phyloP scores from a whole-genome alignment of 2,888 invertebrate genomes.

The Oligia latruncula region DNA sequence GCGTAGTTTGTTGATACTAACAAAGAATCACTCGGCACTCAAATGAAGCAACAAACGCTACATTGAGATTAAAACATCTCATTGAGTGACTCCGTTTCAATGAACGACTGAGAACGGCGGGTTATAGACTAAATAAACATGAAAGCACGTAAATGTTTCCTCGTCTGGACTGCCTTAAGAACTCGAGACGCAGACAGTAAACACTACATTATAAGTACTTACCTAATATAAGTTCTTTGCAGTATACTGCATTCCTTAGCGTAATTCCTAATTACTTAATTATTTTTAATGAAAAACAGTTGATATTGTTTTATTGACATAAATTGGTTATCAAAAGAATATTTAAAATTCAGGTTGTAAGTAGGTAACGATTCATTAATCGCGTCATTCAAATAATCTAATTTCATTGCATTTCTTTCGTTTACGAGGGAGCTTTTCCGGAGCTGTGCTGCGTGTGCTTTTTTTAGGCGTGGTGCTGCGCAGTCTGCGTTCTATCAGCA shows the following conservation, averaged over 20 bases:
- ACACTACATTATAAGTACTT: conserved; percentile 55
- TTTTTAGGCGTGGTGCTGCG: neutral
- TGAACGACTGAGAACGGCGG: conserved; percentile 55
- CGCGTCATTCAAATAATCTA: too few relatives aligned
- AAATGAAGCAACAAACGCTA: conserved; percentile 44
- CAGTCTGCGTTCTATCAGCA: neutral
- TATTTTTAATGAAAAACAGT: neutral
- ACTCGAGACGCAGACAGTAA: conserved; percentile 65
- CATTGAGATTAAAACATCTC: conserved; percentile 60
- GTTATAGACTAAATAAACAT: conserved; percentile 69
- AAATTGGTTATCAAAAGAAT: neutral
- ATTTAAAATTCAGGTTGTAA: neutral
- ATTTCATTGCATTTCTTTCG: neutral
- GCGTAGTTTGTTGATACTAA: neutral
- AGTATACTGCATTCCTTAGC: neutral
- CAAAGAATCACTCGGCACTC: conserved; percentile 18
- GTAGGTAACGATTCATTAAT: neutral
- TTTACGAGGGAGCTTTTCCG: neutral
- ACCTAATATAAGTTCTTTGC: conserved; percentile 17
- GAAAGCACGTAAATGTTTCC: conserved; percentile 62
- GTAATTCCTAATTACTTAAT: neutral
- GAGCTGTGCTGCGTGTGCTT: too few relatives aligned
- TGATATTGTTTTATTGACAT: too few relatives aligned
- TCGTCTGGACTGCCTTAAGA: conserved; percentile 62
- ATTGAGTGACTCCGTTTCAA: conserved; percentile 62